Percentiles rank a stretch among this genome's conserved stretches.
Conservation (phyloP, 1,140 invertebrate species). For the Solen grandis region DNA sequence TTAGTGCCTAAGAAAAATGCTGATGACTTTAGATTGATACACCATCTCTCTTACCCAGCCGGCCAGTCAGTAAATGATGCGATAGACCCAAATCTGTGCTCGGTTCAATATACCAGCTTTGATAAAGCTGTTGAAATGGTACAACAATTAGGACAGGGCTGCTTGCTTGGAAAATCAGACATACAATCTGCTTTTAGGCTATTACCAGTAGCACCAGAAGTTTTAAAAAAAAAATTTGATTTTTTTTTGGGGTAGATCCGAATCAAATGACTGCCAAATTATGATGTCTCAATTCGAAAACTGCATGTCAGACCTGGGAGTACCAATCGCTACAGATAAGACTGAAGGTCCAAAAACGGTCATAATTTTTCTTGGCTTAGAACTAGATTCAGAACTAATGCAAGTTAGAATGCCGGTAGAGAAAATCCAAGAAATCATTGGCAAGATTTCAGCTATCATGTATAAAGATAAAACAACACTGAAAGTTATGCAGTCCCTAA, state of each 20-base stretch:
- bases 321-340: slow-evolving; percentile 40
- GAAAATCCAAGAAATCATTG: too few relatives aligned
- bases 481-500: too few relatives aligned
- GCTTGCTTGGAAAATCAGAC: slow-evolving; percentile 35
- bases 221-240: slow-evolving; percentile 15
- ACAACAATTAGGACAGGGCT: slow-evolving; percentile 27
- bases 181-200: slow-evolving; percentile 48
- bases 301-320: neutral
- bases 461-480: too few relatives aligned
- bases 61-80: slow-evolving; percentile 45
- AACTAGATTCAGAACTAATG: too few relatives aligned
- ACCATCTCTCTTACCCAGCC: slow-evolving; percentile 35
- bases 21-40: slow-evolving; percentile 11
- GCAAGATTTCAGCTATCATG: too few relatives aligned
- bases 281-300: neutral
- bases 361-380: slow-evolving; percentile 45
- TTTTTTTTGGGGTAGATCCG: neutral
- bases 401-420: too few relatives aligned
- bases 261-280: neutral
- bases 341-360: slow-evolving; percentile 24
- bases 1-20: neutral
- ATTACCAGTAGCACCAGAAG: slow-evolving; percentile 16
- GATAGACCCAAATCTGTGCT: slow-evolving; percentile 54
- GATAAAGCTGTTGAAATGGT: slow-evolving; percentile 53
- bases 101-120: slow-evolving; percentile 56